Evolutionary conservation across 2,888 invertebrate genomes (phyloP).

Genomic region (Byasa hedistus): DNA sequence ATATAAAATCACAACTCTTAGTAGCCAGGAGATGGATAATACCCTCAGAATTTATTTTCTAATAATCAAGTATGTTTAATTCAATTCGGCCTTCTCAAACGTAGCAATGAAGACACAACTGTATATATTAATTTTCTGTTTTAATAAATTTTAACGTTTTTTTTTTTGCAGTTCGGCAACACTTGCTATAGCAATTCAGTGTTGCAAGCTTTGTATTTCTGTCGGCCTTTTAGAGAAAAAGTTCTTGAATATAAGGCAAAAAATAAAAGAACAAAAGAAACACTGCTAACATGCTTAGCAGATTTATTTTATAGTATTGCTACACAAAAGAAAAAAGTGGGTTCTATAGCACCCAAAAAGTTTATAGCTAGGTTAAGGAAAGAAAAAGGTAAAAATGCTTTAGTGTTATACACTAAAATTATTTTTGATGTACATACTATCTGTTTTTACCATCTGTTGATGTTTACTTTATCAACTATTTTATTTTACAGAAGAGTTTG

Average conservation of each 20-base stretch:
- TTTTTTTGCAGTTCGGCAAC: slow-evolving; percentile 94
- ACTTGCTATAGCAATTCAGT: slow-evolving; percentile 99
- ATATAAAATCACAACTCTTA: no score
- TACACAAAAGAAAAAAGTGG: slow-evolving; percentile 99
- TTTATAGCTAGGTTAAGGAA: slow-evolving; percentile 98
- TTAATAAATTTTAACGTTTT: neutral
- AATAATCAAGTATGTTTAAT: no score
- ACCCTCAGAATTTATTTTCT: no score
- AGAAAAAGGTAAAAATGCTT: slow-evolving; percentile 89
- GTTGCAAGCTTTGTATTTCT: slow-evolving; percentile 99
- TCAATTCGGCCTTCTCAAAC: neutral
- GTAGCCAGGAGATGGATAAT: no score
- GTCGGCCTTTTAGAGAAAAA: slow-evolving; percentile 99
- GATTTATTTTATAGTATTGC: slow-evolving; percentile 99
- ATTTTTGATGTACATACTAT: neutral
- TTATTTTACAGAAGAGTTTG: slow-evolving; percentile 93
- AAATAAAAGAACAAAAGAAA: slow-evolving; percentile 97
- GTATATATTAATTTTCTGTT: neutral
- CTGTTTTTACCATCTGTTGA: neutral
- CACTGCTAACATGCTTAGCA: slow-evolving; percentile 97
- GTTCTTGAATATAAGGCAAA: slow-evolving; percentile 98
- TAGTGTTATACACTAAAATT: neutral
- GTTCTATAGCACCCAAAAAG: slow-evolving; percentile 99
- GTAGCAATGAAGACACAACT: neutral
- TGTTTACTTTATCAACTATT: slow-evolving; percentile 17